phyloP scores from a whole-genome alignment of 2,888 invertebrate species.

The Acanthopleura granulata region DNA sequence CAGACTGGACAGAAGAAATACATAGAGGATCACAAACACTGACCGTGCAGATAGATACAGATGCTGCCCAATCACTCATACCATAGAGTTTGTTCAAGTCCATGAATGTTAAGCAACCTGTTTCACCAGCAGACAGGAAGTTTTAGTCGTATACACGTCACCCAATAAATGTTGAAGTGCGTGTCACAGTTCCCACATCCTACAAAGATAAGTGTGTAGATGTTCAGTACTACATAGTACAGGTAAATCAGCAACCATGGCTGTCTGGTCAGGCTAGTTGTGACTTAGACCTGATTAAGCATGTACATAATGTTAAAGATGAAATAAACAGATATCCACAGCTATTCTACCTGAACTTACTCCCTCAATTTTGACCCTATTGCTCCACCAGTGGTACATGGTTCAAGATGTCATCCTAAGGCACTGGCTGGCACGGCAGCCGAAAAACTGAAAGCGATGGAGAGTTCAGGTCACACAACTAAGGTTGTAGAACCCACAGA shows the following conservation, averaged over 20 bases:
- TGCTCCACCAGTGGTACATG: conserved; percentile 29
- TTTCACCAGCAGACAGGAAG: not conserved
- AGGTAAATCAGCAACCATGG: not conserved
- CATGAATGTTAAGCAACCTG: not conserved
- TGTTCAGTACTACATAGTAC: conserved; percentile 14
- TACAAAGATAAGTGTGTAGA: conserved; percentile 9
- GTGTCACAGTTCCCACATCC: not conserved
- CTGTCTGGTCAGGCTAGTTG: conserved; percentile 17
- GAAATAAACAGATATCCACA: conserved; percentile 23
- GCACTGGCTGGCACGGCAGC: conserved; percentile 26
- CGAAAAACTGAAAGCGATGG: conserved; percentile 40
- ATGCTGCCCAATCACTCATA: no score
- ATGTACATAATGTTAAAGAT: no score
- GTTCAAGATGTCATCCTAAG: conserved; percentile 28
- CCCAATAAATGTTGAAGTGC: not conserved
- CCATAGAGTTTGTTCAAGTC: no score
- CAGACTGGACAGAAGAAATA: no score
- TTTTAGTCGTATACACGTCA: not conserved
- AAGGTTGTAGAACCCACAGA: conserved; percentile 37
- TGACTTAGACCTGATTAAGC: conserved; percentile 21
- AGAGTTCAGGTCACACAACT: conserved; percentile 34
- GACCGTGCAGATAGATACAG: no score
- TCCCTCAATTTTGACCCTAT: conserved; percentile 29
- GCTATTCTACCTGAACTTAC: conserved; percentile 33
- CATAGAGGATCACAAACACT: no score